Evolutionary conservation across 2,797 vertebrate genomes (phyloP).

Genomic region (Sebastes kiyomatsui): DNA sequence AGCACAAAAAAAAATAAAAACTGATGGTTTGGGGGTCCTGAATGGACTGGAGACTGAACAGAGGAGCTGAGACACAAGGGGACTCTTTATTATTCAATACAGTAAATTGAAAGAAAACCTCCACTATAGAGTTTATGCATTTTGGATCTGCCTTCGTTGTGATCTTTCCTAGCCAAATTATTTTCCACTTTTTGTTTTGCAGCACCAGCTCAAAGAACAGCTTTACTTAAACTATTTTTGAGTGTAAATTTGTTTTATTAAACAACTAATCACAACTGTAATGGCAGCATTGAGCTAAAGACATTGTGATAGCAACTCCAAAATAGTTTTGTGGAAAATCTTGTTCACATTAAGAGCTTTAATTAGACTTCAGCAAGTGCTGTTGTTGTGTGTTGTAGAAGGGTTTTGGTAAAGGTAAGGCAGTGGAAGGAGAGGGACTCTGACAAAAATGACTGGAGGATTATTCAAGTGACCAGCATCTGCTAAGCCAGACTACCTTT

Average conservation of each 20-base stretch:
- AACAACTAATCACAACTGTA: neutral
- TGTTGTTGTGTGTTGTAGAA: neutral
- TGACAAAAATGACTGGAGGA: neutral
- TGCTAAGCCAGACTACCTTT: neutral
- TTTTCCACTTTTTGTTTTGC: neutral
- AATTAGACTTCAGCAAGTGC: neutral
- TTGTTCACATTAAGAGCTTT: neutral
- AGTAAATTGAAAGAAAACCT: neutral
- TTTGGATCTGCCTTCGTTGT: neutral
- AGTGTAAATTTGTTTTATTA: neutral
- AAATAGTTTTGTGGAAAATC: neutral
- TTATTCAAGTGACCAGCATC: constrained; percentile 17
- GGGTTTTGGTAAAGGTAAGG: constrained; percentile 1
- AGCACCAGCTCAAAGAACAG: neutral
- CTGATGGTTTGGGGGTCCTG: neutral
- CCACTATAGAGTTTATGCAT: neutral
- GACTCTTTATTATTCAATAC: neutral
- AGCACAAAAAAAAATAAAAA: neutral
- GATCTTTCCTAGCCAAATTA: neutral
- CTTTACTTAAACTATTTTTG: neutral
- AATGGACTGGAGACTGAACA: neutral
- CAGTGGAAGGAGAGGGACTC: neutral
- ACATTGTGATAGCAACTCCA: neutral
- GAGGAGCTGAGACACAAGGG: neutral
- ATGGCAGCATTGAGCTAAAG: neutral